Evolutionary conservation across 2,888 invertebrate species (phyloP), one percentile per base, ranked within the genome.

Genomic region (Anoplius nigerrimus): DNA sequence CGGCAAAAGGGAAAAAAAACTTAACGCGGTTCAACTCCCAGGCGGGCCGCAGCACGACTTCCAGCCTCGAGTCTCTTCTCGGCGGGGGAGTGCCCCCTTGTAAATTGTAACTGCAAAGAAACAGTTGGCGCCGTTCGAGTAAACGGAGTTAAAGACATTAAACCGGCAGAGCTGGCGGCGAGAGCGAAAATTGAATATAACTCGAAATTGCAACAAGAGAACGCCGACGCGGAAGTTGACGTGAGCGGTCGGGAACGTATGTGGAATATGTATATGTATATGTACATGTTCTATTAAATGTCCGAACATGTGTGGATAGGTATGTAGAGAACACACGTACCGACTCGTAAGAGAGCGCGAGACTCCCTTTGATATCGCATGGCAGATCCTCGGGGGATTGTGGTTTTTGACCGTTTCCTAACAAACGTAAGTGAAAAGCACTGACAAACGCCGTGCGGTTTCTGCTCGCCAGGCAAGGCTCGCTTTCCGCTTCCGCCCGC

Each of bases 391-490:
- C 48, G 16, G 18, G 18, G 48, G 48, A 48, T 48, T 48, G 48
- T 48, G 48, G 48, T 48, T 48, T 48, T 48, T 48, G 48, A 18
- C n/a, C 48, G 48, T 48, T 48, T 48, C 34, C 48, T 48, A 48
- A 48, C 48, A 48, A 48, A 48, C 48, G 5, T 48, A 48, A 48
- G 48, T 18, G 48, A 48, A 34, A 34, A 48, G 48, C n/a, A n/a
- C 48, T 48, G n/a, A 18, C 8, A 34, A 34, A 13, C 34, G 6
- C 34, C 11, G 34, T 34, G 34, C 34, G 34, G 34, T 34, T 34
- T 34, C 34, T 34, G 34, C 4, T 6, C 34, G 34, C 11, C 34
- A 13, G 34, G 34, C 34, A 34, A 34, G 34, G 34, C 34, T 24
- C 5, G 48, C 48, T 48, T 48, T 48, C 48, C 48, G 48, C 16